Percentiles rank a stretch among this genome's conserved stretches.
These are phyloP conservation scores for Cynocephalus volans DNA, from an alignment of 2,113 vertebrate species.

Conservation along the genomic window DNA sequence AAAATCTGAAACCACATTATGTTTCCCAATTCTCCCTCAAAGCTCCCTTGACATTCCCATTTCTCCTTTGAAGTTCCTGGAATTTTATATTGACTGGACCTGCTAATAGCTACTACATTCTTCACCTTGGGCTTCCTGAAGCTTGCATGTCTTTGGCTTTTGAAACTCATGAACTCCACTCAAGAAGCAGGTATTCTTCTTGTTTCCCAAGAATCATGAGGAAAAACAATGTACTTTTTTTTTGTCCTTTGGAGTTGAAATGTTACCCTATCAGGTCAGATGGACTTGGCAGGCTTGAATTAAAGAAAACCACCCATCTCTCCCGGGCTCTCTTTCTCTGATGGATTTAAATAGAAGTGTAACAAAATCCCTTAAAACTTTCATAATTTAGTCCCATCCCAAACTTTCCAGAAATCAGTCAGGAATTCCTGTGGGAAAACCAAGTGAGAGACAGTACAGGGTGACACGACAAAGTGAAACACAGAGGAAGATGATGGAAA, in stretches of 20 bases:
- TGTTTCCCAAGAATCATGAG: constrained; percentile 38
- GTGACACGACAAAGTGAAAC: background rate
- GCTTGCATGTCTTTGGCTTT: constrained; percentile 11
- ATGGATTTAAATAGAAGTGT: constrained; percentile 59
- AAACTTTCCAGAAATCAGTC: constrained; percentile 67
- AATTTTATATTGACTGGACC: background rate
- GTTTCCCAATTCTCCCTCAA: constrained; percentile 5
- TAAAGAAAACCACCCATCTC: constrained; percentile 60
- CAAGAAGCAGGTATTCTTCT: constrained; percentile 52
- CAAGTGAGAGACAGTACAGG: background rate
- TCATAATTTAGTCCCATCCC: constrained; percentile 54
- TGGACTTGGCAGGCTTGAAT: constrained; percentile 61
- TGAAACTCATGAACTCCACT: background rate
- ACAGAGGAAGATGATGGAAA: background rate
- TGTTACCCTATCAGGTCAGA: constrained; percentile 44
- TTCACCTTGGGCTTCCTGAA: background rate
- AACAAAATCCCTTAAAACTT: constrained; percentile 67
- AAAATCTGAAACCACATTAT: constrained; percentile 48
- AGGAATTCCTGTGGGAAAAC: constrained; percentile 55
- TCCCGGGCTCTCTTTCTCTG: constrained; percentile 40
- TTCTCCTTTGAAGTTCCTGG: background rate
- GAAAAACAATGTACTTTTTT: background rate
- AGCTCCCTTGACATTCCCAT: background rate
- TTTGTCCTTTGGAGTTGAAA: constrained; percentile 8
- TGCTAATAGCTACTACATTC: background rate